Evolutionary conservation across 2,888 invertebrate species (phyloP), one percentile per base, ranked within the genome.

Genomic region (Heteromyza rotundicornis): DNA sequence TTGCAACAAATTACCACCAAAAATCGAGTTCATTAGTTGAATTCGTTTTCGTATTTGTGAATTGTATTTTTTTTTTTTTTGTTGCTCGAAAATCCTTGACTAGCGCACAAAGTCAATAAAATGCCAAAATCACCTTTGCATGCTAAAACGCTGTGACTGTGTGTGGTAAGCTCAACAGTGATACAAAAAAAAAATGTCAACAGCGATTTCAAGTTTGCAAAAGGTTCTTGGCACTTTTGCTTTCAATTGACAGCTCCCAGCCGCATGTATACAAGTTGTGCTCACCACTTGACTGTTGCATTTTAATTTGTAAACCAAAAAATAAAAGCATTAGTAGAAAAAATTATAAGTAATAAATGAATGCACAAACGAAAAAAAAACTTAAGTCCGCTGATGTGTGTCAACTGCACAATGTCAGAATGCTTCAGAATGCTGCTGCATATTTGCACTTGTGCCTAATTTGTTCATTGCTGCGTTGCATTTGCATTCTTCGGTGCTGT

Each of bases 401-500:
- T 73, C 73, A 73, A 75, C 71, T 67, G 76, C 75, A 76, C 73
- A 73, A 73, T 73, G 73, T 76, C 73, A 76, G 68, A 68, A 63
- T 53, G 17, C 60, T 54, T 76, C 73, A 76, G 68, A 68, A 63
- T 53, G 17, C 60, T 54, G 32, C 63, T 56, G 54, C 64, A 54
- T 58, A 22, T 24, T 32, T 58, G 66, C 67, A 69, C 69, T 75
- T 76, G 76, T 74, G 70, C 73, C 72, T 70, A 72, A 77, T 76
- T 76, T 78, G 70, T 67, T 68, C 64, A 67, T 67, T 74, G 73
- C 70, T 54, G 19, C n/a, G 36, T 55, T 40, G 32, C 19, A 54
- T 54, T 35, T 47, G 47, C 47, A 47, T 47, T 47, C 47, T 19
- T 47, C 3, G 8, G 47, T 5, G 40, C n/a, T 40, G 40, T n/a